phyloP scores from a whole-genome alignment of 2,113 vertebrate species.

The Maccullochella peelii region DNA sequence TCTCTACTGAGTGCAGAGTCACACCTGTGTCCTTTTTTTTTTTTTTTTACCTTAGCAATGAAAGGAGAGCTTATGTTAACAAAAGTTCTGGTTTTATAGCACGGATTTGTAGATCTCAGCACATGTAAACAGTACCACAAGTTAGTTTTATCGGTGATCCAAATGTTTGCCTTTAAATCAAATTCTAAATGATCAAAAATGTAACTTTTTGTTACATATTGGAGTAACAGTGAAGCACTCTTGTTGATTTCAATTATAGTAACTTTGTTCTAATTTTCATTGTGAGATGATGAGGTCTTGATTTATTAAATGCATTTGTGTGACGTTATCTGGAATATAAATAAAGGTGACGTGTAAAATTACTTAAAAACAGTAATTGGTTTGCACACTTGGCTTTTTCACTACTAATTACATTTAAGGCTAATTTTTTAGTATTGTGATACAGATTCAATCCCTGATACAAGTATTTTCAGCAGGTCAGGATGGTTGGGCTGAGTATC shows the following conservation, averaged over 20 bases:
- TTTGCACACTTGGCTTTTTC: not conserved
- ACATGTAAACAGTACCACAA: not conserved
- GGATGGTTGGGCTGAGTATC: not conserved
- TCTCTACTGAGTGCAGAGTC: slow-evolving; percentile 10
- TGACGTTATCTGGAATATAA: slow-evolving; percentile 27
- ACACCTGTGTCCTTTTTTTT: slow-evolving; percentile 13
- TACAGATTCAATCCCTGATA: not conserved
- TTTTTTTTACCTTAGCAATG: slow-evolving; percentile 11
- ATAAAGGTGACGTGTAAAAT: slow-evolving; percentile 33
- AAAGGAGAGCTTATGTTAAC: slow-evolving; percentile 1
- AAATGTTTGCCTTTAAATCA: slow-evolving; percentile 27
- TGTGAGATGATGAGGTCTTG: not conserved
- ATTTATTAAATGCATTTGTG: slow-evolving; percentile 5
- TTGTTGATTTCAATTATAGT: not conserved
- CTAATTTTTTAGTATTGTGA: not conserved
- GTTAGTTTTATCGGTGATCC: not conserved
- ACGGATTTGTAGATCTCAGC: not conserved
- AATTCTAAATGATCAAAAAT: not conserved
- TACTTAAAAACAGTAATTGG: not conserved
- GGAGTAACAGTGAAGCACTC: not conserved
- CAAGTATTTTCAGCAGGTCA: not conserved
- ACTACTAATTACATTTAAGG: not conserved
- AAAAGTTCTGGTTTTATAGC: not conserved
- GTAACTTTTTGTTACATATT: not conserved
- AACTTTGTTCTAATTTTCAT: not conserved